Conservation (phyloP, 2,113 vertebrate genomes). For the Ondatra zibethicus region DNA sequence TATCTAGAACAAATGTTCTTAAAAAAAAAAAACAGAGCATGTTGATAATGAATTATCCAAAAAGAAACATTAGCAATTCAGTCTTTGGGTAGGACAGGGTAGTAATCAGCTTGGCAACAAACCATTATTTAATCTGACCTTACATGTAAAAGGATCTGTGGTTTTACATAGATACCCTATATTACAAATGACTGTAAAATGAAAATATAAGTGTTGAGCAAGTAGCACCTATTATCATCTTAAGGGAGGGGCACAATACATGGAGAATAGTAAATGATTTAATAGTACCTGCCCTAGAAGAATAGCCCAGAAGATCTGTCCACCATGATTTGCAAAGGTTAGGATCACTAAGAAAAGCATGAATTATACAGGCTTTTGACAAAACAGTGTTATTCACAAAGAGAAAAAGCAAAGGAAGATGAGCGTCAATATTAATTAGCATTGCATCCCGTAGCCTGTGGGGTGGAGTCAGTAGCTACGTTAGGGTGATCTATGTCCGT, state of each 20-base stretch:
- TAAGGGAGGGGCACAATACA: neutral
- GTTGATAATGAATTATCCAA: neutral
- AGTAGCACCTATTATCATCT: neutral
- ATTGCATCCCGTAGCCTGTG: neutral
- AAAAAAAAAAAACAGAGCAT: neutral
- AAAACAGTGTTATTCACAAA: neutral
- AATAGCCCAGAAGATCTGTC: neutral
- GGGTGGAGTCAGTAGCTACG: neutral
- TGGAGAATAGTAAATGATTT: neutral
- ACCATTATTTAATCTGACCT: neutral
- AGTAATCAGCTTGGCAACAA: neutral
- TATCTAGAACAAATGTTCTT: conserved; percentile 3
- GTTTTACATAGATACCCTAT: conserved; percentile 8
- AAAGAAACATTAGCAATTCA: neutral
- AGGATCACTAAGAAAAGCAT: neutral
- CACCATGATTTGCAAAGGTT: neutral
- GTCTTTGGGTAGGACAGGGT: neutral
- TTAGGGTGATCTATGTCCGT: no score
- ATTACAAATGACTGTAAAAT: neutral
- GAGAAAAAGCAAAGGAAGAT: neutral
- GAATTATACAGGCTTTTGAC: neutral
- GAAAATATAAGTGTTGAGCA: neutral
- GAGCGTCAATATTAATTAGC: neutral
- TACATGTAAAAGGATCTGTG: neutral
- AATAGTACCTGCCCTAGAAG: neutral